These are phyloP conservation scores for Drosophila malerkotliana DNA, from an alignment of 1,140 invertebrate species.

Conservation along the genomic window DNA sequence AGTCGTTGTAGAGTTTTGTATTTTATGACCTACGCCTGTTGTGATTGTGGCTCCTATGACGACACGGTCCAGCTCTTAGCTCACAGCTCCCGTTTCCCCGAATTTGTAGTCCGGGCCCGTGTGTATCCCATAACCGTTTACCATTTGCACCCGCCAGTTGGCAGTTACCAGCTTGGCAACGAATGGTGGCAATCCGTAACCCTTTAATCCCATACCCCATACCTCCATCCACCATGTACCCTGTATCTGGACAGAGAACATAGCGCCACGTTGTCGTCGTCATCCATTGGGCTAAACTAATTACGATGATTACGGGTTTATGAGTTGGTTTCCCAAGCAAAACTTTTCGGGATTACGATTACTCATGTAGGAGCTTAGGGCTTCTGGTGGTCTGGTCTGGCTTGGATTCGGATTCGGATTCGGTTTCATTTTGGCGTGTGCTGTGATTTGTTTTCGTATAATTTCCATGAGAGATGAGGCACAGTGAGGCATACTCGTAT, in stretches of 20 bases:
- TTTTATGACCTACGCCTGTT: conserved; percentile 5
- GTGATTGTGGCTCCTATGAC: conserved; percentile 36
- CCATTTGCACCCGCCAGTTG: conserved; percentile 12
- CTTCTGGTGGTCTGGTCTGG: conserved; percentile 1
- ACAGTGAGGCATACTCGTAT: conserved; percentile 29
- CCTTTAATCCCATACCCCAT: not conserved
- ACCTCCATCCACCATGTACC: no score
- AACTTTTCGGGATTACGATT: conserved; percentile 59
- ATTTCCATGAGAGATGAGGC: not conserved
- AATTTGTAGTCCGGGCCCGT: not conserved
- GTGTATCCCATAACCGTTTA: conserved; percentile 10
- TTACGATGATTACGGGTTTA: conserved; percentile 59
- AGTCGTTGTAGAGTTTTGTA: conserved; percentile 2
- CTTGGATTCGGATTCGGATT: not conserved
- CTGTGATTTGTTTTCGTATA: conserved; percentile 28
- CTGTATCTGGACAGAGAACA: not conserved
- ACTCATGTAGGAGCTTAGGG: conserved; percentile 51
- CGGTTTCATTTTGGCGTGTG: conserved; percentile 24
- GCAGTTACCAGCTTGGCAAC: conserved; percentile 26
- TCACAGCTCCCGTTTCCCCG: not conserved
- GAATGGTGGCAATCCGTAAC: conserved; percentile 6
- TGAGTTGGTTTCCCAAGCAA: conserved; percentile 48
- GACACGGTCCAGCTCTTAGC: conserved; percentile 17
- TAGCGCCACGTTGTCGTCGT: conserved; percentile 21
- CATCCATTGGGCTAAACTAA: conserved; percentile 40